phyloP scores from a whole-genome alignment of 2,113 vertebrate genomes.

The Mirza zaza region DNA sequence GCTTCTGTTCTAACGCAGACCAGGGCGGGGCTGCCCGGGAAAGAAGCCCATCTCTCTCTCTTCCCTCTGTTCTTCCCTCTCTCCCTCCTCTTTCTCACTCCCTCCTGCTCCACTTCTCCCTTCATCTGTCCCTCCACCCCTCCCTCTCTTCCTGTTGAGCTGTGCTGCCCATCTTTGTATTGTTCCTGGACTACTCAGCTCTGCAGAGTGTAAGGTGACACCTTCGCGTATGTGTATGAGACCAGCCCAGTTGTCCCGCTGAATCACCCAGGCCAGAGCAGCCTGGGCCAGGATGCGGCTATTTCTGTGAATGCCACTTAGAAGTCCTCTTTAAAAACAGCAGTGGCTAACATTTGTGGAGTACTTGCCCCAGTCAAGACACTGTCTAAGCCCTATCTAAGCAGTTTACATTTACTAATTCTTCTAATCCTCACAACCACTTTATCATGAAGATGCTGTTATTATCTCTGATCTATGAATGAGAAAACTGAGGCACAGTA shows the following conservation, averaged over 20 bases:
- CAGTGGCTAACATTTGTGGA: background rate
- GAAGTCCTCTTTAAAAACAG: background rate
- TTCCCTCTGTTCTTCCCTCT: background rate
- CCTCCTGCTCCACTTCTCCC: no score
- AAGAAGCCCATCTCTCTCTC: background rate
- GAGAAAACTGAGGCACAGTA: background rate
- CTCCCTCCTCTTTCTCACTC: no score
- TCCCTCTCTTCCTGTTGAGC: no score
- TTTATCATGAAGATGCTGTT: background rate
- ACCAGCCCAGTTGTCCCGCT: background rate
- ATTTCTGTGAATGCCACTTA: background rate
- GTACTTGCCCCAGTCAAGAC: background rate
- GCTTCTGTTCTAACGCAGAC: background rate
- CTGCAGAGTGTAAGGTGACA: background rate
- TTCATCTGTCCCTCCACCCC: accelerated
- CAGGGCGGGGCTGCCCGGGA: background rate
- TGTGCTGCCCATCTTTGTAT: background rate
- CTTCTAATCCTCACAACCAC: background rate
- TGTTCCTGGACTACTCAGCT: no score
- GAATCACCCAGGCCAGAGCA: background rate
- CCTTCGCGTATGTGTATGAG: background rate
- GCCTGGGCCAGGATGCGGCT: background rate
- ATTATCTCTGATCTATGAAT: background rate
- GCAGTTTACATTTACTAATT: background rate
- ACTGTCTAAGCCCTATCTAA: background rate